Evolutionary conservation across 2,113 vertebrate genomes (phyloP).

Genomic region (Pavo muticus): DNA sequence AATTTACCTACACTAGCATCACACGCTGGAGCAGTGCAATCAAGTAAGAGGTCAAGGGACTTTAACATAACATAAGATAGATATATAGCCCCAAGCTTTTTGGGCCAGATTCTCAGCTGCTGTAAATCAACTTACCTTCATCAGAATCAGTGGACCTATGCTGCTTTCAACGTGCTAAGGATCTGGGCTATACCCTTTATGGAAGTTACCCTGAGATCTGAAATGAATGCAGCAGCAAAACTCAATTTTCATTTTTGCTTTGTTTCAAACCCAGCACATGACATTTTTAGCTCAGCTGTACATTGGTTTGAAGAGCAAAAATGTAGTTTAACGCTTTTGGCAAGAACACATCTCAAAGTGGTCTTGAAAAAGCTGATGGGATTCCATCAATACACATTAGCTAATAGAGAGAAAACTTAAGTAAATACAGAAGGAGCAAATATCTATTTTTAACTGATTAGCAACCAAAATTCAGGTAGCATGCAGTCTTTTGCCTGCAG

Average conservation of each 20-base stretch:
- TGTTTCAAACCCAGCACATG: constrained; percentile 55
- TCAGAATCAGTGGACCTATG: constrained; percentile 27
- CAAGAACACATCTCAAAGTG: constrained; percentile 52
- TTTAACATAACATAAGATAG: constrained; percentile 56
- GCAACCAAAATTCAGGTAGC: constrained; percentile 15
- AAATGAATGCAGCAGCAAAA: constrained; percentile 64
- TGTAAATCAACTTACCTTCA: constrained; percentile 53
- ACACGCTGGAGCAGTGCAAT: constrained; percentile 59
- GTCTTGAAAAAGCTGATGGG: constrained; percentile 57
- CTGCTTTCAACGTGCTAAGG: constrained; percentile 35
- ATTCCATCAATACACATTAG: constrained; percentile 56
- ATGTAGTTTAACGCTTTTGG: constrained; percentile 51
- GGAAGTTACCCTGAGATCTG: constrained; percentile 47
- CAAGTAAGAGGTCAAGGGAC: constrained; percentile 68
- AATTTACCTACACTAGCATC: constrained; percentile 69
- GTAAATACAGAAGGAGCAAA: constrained; percentile 44
- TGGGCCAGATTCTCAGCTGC: constrained; percentile 57
- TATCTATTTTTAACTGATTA: constrained; percentile 51
- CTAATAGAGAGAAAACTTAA: constrained; percentile 60
- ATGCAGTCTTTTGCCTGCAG: background rate
- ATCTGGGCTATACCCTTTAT: constrained; percentile 32
- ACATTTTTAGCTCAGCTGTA: constrained; percentile 63
- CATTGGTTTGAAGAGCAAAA: constrained; percentile 43
- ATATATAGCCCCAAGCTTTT: constrained; percentile 48
- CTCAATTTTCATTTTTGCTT: constrained; percentile 57